These are phyloP conservation scores for Grantiella picta DNA, from an alignment of 2,113 vertebrate genomes.

Conservation along the genomic window DNA sequence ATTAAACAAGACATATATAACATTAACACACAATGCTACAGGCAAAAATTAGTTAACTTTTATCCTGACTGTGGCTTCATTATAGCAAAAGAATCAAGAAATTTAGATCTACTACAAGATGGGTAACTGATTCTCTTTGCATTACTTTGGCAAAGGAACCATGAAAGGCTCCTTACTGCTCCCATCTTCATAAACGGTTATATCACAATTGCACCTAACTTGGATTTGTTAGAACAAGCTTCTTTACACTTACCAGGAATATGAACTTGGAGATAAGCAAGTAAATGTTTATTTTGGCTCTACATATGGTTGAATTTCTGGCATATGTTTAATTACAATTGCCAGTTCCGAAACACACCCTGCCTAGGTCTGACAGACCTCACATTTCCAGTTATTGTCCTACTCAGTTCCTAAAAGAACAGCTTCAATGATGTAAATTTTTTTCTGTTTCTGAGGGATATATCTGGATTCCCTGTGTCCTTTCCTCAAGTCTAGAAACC, in stretches of 20 bases:
- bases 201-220: neutral
- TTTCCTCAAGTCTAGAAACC: neutral
- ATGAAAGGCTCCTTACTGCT: neutral
- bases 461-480: neutral
- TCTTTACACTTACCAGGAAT: neutral
- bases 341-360: neutral
- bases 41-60: neutral
- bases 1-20: neutral
- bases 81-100: neutral
- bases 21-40: neutral
- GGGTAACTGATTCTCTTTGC: neutral
- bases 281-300: slow-evolving; percentile 4
- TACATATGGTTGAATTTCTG: neutral
- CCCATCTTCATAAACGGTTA: neutral
- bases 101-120: neutral
- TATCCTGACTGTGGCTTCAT: neutral
- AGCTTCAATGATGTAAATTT: neutral
- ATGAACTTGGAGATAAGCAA: neutral
- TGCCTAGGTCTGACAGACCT: neutral
- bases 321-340: neutral
- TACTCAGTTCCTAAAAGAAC: neutral
- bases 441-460: neutral
- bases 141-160: neutral
- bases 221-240: neutral
- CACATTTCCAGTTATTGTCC: neutral